These are phyloP conservation scores for Oegoconia quadripuncta DNA, from an alignment of 2,888 invertebrate species.

Conservation along the genomic window DNA sequence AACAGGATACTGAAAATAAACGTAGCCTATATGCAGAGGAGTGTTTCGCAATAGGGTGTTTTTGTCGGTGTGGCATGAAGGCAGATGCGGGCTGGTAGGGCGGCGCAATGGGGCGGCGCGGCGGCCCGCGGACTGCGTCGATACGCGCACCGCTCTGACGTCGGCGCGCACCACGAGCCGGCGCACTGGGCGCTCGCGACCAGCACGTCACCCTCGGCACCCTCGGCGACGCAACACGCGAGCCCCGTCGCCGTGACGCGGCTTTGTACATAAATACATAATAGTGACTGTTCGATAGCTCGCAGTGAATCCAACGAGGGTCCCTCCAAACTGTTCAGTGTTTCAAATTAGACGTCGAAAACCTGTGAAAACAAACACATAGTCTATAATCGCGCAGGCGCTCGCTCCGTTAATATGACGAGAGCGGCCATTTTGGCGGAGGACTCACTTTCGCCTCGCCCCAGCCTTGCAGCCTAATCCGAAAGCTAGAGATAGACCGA, in stretches of 20 bases:
- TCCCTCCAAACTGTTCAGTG: conserved; percentile 30
- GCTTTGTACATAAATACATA: conserved; percentile 20
- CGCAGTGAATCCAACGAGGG: conserved; percentile 17
- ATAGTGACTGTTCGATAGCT: conserved; percentile 39
- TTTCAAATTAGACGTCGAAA: conserved; percentile 31
- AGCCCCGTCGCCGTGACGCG: conserved; percentile 32
- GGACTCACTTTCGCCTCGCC: conserved; percentile 76
- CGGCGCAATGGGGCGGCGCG: conserved; percentile 37
- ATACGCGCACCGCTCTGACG: conserved; percentile 62
- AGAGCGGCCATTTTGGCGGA: conserved; percentile 75
- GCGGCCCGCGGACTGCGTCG: conserved; percentile 46
- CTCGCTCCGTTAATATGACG: conserved; percentile 65
- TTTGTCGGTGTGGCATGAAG: conserved; percentile 55
- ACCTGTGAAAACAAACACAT: conserved; percentile 72
- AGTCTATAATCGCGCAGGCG: conserved; percentile 69
- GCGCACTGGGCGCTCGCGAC: conserved; percentile 29
- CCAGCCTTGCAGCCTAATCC: conserved; percentile 61
- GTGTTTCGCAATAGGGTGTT: conserved; percentile 58
- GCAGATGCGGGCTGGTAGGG: conserved; percentile 42
- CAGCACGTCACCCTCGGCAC: conserved; percentile 44
- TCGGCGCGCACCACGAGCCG: conserved; percentile 48
- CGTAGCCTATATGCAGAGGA: conserved; percentile 37
- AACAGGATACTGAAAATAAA: conserved; percentile 47
- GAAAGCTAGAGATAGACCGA: conserved; percentile 40
- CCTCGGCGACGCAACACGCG: conserved; percentile 44